Conservation (phyloP, 2,797 vertebrate species). For the Phrynocephalus forsythii region DNA sequence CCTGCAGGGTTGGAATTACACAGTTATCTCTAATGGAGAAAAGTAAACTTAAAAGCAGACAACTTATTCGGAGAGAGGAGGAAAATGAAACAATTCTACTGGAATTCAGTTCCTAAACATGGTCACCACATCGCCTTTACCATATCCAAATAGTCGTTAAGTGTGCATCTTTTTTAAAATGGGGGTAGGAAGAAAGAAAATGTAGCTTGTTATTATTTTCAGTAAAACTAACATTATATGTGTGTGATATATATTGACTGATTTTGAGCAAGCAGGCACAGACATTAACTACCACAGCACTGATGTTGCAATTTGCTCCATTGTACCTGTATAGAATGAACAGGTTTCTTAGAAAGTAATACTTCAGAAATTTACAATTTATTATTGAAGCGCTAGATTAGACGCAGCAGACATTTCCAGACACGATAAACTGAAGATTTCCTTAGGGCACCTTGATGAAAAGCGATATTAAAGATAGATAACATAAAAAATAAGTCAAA, state of each 20-base stretch:
- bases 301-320: neutral
- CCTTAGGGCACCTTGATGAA: neutral
- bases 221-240: neutral
- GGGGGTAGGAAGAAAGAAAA: neutral
- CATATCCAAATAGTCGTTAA: neutral
- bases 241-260: neutral
- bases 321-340: neutral
- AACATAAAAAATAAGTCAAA: neutral
- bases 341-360: neutral
- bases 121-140: neutral
- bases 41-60: slow-evolving; percentile 21
- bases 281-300: neutral
- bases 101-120: slow-evolving; percentile 14
- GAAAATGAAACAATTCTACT: slow-evolving; percentile 1
- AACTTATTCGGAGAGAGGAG: slow-evolving; percentile 11
- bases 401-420: neutral
- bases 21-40: slow-evolving; percentile 10
- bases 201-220: neutral
- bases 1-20: slow-evolving; percentile 35
- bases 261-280: neutral
- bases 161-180: neutral
- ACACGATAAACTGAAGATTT: neutral
- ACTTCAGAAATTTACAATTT: neutral
- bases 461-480: neutral
- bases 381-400: neutral